Evolutionary conservation across 2,797 vertebrate genomes (phyloP), one percentile per base, ranked within the genome.

Genomic region (Odontamblyopus lacepedii): DNA sequence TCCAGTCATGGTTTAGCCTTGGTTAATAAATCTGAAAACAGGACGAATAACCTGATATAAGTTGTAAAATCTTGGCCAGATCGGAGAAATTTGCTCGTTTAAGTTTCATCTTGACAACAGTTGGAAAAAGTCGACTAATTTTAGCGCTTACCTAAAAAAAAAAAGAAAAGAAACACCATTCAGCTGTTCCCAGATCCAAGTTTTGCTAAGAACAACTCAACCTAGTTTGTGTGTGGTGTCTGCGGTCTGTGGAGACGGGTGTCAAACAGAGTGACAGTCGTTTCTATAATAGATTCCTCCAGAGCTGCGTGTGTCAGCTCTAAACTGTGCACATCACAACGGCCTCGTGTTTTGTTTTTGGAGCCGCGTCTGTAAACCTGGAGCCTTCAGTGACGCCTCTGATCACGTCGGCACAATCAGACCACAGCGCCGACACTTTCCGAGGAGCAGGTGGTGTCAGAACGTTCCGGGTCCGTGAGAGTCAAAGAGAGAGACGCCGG

Each of bases 201-300:
- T 23, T 71, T 6, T 70, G 27, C 61, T 41, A 71, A 70, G 27
- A 77, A 60, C 35, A 77, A 50, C 56, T 73, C 82, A 76, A 6
- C 59, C 51, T 13, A 67, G 30, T 53, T 26, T 2, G 41, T 78
- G 23, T 55, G 63, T 78, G 74, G 59, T 75, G 85, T 82, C 77
- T 15, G 77, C 77, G 69, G 38, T 4, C 73, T 81, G 73, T 23
- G 3, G 86, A 88, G 84, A 75, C 78, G 57, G 7, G 67, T 73
- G 87, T 87, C 82, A 80, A 13, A 41, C 12, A 29, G 70, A 35
- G 82, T 85, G 84, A 86, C 81, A 76, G 74, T 62, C 78, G 84
- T 73, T 23, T 88, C 59, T 67, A 83, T 79, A 81, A 85, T 83
- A 78, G 55, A 87, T 87, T 69, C 59, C 75, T 76, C 73, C 69